Conservation (phyloP, 2,888 invertebrate genomes). For the Keiferia lycopersicella region DNA sequence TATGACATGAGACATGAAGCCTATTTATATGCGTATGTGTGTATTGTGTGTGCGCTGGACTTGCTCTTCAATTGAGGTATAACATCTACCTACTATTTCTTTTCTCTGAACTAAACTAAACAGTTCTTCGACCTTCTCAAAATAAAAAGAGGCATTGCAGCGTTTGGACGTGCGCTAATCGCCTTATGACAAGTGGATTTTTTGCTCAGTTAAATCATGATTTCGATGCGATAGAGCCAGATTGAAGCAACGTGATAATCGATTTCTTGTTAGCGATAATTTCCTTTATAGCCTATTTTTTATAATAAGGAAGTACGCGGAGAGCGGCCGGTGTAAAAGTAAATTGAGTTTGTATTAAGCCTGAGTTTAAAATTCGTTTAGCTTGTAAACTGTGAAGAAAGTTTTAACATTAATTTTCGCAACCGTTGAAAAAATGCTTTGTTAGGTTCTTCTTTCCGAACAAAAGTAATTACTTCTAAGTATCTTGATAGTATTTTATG, state of each 20-base stretch:
- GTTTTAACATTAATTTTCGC: slow-evolving; percentile 25
- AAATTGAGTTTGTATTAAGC: slow-evolving; percentile 21
- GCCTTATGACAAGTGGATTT: slow-evolving; percentile 61
- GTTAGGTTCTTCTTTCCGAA: neutral
- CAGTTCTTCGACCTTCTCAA: neutral
- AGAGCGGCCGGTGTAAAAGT: slow-evolving; percentile 14
- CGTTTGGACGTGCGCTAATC: slow-evolving; percentile 52
- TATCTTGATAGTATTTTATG: no score
- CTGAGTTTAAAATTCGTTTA: slow-evolving; percentile 11
- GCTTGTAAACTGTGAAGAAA: slow-evolving; percentile 7
- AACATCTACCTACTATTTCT: slow-evolving; percentile 17
- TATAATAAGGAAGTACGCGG: slow-evolving; percentile 6
- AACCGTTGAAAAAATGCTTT: neutral
- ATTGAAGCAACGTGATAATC: slow-evolving; percentile 57
- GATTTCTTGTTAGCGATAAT: slow-evolving; percentile 61
- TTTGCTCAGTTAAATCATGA: slow-evolving; percentile 52
- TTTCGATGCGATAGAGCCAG: slow-evolving; percentile 47
- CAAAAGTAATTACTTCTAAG: no score
- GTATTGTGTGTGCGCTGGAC: no score
- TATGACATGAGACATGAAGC: no score
- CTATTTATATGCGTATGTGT: no score
- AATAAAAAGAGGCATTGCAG: slow-evolving; percentile 39
- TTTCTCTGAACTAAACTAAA: no score
- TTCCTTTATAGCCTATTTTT: slow-evolving; percentile 20
- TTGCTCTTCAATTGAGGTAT: neutral